Conservation (phyloP, 2,113 vertebrate genomes). For the Bubo blakistoni region DNA sequence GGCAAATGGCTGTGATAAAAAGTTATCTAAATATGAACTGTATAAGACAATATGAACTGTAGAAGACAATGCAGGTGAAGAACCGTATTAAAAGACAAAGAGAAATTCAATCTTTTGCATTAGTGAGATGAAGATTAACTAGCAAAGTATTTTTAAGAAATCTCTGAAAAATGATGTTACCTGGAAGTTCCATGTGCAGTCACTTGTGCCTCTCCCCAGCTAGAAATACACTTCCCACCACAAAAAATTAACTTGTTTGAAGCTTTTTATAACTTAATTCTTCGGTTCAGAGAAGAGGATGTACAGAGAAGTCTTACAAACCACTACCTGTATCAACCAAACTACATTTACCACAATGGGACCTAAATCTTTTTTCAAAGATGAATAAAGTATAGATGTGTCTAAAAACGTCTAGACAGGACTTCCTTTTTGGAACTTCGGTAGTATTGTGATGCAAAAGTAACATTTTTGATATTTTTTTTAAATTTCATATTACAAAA, state of each 20-base stretch:
- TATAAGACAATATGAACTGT: neutral
- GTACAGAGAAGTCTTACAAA: neutral
- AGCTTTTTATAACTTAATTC: neutral
- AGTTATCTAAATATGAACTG: neutral
- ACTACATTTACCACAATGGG: neutral
- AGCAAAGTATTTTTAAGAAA: neutral
- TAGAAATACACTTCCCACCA: neutral
- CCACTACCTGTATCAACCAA: neutral
- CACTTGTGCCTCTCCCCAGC: neutral
- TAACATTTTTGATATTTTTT: neutral
- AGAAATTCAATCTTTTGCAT: neutral
- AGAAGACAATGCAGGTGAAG: neutral
- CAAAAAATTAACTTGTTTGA: neutral
- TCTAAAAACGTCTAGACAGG: neutral
- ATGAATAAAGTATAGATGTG: neutral
- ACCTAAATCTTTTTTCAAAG: neutral
- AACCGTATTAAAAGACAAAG: neutral
- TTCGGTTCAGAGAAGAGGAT: slow-evolving; percentile 8
- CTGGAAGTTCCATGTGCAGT: neutral
- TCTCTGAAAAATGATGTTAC: neutral
- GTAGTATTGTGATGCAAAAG: neutral
- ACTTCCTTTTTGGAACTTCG: slow-evolving; percentile 14
- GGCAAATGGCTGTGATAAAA: neutral
- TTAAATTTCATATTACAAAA: neutral
- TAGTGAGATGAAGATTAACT: neutral